Conservation (phyloP, 2,797 vertebrate species). For the Anguilla obscura region DNA sequence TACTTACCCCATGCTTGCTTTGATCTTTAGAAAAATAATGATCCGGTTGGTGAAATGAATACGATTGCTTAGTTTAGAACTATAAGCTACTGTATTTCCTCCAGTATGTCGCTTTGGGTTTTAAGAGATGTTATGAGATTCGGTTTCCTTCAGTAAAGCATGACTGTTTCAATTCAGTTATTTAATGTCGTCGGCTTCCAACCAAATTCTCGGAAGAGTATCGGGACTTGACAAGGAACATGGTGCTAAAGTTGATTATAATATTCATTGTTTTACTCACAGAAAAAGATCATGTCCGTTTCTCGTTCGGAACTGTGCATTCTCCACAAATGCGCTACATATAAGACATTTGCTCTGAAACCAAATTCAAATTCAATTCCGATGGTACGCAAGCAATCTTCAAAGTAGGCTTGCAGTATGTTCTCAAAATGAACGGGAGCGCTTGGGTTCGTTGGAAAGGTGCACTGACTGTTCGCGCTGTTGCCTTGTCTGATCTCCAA, state of each 20-base stretch:
- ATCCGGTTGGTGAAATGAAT: conserved; percentile 26
- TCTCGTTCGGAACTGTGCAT: conserved; percentile 17
- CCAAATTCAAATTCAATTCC: conserved; percentile 31
- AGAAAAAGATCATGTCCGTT: conserved; percentile 16
- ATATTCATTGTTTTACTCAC: conserved; percentile 37
- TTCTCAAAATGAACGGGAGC: conserved; percentile 16
- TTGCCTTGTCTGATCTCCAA: conserved; percentile 36
- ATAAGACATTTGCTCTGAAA: conserved; percentile 50
- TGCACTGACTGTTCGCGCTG: conserved; percentile 26
- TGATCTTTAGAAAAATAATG: conserved; percentile 33
- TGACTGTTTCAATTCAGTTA: conserved; percentile 42
- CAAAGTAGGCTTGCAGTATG: conserved; percentile 10
- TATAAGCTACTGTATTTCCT: conserved; percentile 39
- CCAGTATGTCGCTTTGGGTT: conserved; percentile 42
- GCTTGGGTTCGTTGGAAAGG: conserved; percentile 27
- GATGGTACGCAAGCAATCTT: conserved; percentile 11
- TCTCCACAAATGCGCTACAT: conserved; percentile 24
- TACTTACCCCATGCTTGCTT: conserved; percentile 70
- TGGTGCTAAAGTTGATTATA: conserved; percentile 35
- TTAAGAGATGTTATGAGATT: conserved; percentile 23
- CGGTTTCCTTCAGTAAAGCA: conserved; percentile 59
- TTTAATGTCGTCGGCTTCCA: conserved; percentile 41
- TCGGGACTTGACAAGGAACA: conserved; percentile 51
- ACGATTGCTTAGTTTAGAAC: conserved; percentile 42
- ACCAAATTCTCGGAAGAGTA: conserved; percentile 50